Evolutionary conservation across 2,888 invertebrate genomes (phyloP).

Genomic region (Portevinia maculata): DNA sequence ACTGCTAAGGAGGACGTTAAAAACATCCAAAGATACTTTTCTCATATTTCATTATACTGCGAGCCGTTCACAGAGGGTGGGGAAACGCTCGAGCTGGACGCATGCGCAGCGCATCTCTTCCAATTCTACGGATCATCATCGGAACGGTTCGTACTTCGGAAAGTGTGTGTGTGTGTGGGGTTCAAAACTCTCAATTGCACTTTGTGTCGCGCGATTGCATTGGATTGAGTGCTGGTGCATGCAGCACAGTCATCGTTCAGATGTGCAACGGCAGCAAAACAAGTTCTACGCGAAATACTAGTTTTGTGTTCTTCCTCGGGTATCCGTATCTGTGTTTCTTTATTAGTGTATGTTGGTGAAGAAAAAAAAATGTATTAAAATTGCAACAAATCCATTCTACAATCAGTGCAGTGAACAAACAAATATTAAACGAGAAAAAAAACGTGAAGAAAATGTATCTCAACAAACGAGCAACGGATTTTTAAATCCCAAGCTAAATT

Average conservation of each 20-base stretch:
- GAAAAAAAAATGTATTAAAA: slow-evolving; percentile 29
- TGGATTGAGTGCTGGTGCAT: slow-evolving; percentile 27
- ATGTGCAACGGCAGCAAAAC: slow-evolving; percentile 60
- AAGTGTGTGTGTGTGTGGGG: slow-evolving; percentile 47
- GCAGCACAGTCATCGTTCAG: slow-evolving; percentile 42
- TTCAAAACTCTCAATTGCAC: slow-evolving; percentile 73
- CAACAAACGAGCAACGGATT: slow-evolving; percentile 57
- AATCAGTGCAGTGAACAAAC: slow-evolving; percentile 60
- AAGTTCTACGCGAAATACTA: slow-evolving; percentile 69
- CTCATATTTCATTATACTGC: not conserved
- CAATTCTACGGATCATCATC: slow-evolving; percentile 63
- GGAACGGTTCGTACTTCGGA: slow-evolving; percentile 6
- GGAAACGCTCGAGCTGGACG: slow-evolving; percentile 27
- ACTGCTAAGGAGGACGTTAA: slow-evolving; percentile 44
- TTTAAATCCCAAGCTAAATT: slow-evolving; percentile 57
- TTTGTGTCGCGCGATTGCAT: slow-evolving; percentile 55
- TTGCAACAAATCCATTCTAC: slow-evolving; percentile 54
- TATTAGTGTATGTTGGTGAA: slow-evolving; percentile 25
- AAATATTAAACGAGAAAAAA: slow-evolving; percentile 17
- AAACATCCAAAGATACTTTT: slow-evolving; percentile 40
- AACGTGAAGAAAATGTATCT: too few species aligned
- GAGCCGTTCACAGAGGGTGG: not conserved
- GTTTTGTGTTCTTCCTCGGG: slow-evolving; percentile 30
- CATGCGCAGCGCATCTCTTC: slow-evolving; percentile 48
- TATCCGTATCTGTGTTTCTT: slow-evolving; percentile 10